These are phyloP conservation scores for Cathartes aura DNA, from an alignment of 2,113 vertebrate genomes.

Conservation along the genomic window DNA sequence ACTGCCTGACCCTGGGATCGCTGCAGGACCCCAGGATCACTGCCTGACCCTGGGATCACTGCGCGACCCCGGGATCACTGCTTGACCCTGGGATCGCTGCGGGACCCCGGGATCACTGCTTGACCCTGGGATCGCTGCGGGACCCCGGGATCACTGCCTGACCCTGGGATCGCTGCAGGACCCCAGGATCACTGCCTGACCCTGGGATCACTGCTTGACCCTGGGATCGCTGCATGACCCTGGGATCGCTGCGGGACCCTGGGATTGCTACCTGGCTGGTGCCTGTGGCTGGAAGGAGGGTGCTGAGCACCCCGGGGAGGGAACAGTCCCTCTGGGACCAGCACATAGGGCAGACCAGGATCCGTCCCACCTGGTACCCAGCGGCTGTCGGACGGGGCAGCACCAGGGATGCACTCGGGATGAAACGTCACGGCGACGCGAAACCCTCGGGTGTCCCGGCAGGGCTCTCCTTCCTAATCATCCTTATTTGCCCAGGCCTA, in stretches of 20 bases:
- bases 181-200: fast-evolving
- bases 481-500: background rate
- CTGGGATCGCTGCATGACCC: background rate
- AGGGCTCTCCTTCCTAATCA: background rate
- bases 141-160: too few relatives aligned
- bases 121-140: background rate
- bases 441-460: background rate
- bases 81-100: fast-evolving
- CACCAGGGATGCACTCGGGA: fast-evolving
- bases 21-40: too few relatives aligned
- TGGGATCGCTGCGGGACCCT: fast-evolving
- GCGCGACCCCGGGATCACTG: fast-evolving
- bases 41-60: background rate
- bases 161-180: too few relatives aligned
- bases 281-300: background rate
- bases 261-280: fast-evolving
- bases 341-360: fast-evolving
- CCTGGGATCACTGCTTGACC: background rate
- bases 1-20: too few relatives aligned
- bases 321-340: background rate
- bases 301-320: background rate
- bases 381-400: fast-evolving
- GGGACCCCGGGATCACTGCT: fast-evolving
- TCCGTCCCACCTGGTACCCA: fast-evolving
- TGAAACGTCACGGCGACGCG: background rate